phyloP scores from a whole-genome alignment of 2,888 invertebrate species.

The Sinopyrophorus schimmeli region DNA sequence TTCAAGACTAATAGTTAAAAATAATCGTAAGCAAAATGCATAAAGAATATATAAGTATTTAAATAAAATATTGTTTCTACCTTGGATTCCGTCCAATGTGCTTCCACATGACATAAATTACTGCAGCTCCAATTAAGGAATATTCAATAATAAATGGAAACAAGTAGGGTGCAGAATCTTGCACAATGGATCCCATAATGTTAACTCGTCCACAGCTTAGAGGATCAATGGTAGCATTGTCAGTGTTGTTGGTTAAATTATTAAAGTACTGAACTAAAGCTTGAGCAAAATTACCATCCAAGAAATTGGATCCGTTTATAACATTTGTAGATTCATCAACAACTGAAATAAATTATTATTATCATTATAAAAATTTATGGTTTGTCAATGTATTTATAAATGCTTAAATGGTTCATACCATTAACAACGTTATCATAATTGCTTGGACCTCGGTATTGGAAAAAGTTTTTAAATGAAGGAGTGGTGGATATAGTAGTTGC shows the following conservation, averaged over 20 bases:
- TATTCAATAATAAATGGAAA: slow-evolving; percentile 97
- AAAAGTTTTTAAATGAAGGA: slow-evolving; percentile 46
- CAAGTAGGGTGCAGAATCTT: slow-evolving; percentile 91
- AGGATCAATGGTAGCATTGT: slow-evolving; percentile 52
- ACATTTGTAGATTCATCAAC: slow-evolving; percentile 32
- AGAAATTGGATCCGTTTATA: slow-evolving; percentile 44
- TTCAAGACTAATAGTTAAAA: too few relatives aligned
- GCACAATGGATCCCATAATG: slow-evolving; percentile 91
- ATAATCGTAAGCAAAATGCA: too few relatives aligned
- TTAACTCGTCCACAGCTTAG: slow-evolving; percentile 78
- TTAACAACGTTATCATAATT: slow-evolving; percentile 47
- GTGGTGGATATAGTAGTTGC: slow-evolving; percentile 35
- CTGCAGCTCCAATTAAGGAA: slow-evolving; percentile 92
- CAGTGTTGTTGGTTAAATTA: slow-evolving; percentile 48
- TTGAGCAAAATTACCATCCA: slow-evolving; percentile 50
- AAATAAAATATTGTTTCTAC: slow-evolving; percentile 56
- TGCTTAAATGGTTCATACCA: slow-evolving; percentile 39
- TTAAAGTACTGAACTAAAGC: slow-evolving; percentile 35
- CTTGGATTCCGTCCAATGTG: slow-evolving; percentile 88
- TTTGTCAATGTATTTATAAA: not conserved
- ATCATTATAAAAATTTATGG: slow-evolving; percentile 1
- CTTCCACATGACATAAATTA: slow-evolving; percentile 96
- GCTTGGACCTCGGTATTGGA: slow-evolving; percentile 54
- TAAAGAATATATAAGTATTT: too few relatives aligned
- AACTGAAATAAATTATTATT: slow-evolving; percentile 24